Base-by-base conservation (phyloP, 2,797 vertebrate species). In the Crax fasciolata region DNA sequence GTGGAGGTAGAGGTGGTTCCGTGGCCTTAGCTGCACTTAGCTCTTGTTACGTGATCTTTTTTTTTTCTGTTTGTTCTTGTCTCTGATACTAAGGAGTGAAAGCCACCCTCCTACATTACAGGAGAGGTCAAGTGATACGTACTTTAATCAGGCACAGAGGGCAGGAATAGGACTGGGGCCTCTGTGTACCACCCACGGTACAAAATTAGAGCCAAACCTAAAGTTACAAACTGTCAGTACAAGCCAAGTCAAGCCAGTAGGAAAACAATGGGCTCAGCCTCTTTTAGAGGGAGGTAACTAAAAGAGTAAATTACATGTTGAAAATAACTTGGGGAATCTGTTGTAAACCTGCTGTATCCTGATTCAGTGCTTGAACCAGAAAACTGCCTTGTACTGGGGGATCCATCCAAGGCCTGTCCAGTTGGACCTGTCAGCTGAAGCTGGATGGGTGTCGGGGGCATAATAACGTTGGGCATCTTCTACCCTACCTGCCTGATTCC, bases 121-220 rank as follows among this genome's bases (percentile, higher is more conserved):
- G 65, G 41, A 14, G 30, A 71, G 67, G 52, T 30, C 0, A 0
- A 55, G 48, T 5, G 58, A 48, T 54, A 24, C 0, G 2, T 58
- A 4, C 63, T 81, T 52, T 3, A 25, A 7, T 25, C 59, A 46
- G 58, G 28, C 6, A 2, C 1, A 30, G 32, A 48, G 54, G 54
- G 61, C n/a, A 32, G 32, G 51, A 57, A 35, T 1, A 11, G 83
- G 21, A 44, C 67, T 18, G 15, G 41, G 54, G 52, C 25, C 52
- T 83, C 32, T 0, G 0, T 18, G n/a, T 63, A 7, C 48, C 52
- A 66, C 39, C 35, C 49, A 39, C 3, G 7, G 16, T 18, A 30
- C 59, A 61, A 30, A 83, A 32, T 10, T 10, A 44, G 57, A 54
- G 49, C n/a, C 39, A 30, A 46, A 39, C 18, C 41, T 80, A 0